Conservation (phyloP, 2,113 vertebrate genomes). For the Cariama cristata region DNA sequence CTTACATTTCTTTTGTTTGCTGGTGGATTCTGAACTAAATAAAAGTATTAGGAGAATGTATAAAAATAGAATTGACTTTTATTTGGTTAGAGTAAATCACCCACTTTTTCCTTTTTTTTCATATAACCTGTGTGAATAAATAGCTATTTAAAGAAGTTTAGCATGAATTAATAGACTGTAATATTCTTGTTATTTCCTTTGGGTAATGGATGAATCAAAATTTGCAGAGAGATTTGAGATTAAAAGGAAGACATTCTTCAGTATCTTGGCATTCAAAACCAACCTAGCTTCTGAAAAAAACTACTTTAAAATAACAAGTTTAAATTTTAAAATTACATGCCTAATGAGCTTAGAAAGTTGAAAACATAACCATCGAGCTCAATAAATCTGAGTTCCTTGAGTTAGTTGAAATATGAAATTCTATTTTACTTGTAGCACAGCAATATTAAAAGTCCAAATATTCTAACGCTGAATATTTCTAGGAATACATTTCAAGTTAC, state of each 20-base stretch:
- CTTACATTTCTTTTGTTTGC: neutral
- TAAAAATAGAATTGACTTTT: slow-evolving; percentile 47
- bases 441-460: slow-evolving; percentile 30
- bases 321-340: neutral
- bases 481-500: slow-evolving; percentile 71
- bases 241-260: slow-evolving; percentile 36
- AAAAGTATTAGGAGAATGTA: neutral
- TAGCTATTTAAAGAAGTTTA: slow-evolving; percentile 12
- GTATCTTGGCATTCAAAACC: neutral
- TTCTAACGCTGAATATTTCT: slow-evolving; percentile 44
- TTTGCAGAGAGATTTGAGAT: neutral
- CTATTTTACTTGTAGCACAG: slow-evolving; percentile 42
- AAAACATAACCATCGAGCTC: slow-evolving; percentile 13
- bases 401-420: slow-evolving; percentile 29
- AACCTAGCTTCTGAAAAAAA: slow-evolving; percentile 30
- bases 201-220: neutral
- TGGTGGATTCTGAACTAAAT: slow-evolving; percentile 31
- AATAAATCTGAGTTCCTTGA: neutral
- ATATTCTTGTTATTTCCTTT: slow-evolving; percentile 5
- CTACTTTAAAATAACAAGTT: slow-evolving; percentile 28
- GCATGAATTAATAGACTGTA: neutral
- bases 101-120: neutral
- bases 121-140: neutral
- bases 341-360: slow-evolving; percentile 53
- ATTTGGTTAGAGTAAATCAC: slow-evolving; percentile 29